These are phyloP conservation scores for Orchesella flavescens DNA, from an alignment of 2,888 invertebrate species.

Conservation along the genomic window DNA sequence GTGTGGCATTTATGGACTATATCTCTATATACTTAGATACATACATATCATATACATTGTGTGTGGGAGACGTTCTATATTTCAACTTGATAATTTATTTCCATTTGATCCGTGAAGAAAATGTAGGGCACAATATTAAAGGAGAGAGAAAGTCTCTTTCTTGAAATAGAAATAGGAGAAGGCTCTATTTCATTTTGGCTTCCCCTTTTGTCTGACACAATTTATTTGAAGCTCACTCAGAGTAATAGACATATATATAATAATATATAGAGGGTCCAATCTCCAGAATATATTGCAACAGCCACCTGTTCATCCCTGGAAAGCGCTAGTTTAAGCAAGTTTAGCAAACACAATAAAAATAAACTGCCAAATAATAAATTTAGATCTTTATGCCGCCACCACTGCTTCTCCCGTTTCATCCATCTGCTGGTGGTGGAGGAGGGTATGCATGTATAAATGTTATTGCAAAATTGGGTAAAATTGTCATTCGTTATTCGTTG, in stretches of 20 bases:
- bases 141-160: background rate
- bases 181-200: background rate
- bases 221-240: background rate
- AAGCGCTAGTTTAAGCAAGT: background rate
- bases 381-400: too few species aligned
- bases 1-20: background rate
- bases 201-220: background rate
- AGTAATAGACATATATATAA: background rate
- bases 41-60: background rate
- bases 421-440: too few species aligned
- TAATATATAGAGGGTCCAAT: background rate
- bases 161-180: background rate
- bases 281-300: slow-evolving; percentile 10
- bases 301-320: slow-evolving; percentile 20
- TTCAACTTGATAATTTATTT: slow-evolving; percentile 15
- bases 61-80: background rate
- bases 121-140: slow-evolving; percentile 7
- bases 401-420: too few species aligned
- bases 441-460: too few species aligned
- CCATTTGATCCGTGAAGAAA: slow-evolving; percentile 7
- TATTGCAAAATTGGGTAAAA: too few species aligned
- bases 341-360: too few species aligned
- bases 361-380: too few species aligned
- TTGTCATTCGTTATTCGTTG: too few species aligned
- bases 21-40: too few species aligned